Evolutionary conservation across 2,113 vertebrate genomes (phyloP).

Genomic region (Trichomycterus rosablanca): DNA sequence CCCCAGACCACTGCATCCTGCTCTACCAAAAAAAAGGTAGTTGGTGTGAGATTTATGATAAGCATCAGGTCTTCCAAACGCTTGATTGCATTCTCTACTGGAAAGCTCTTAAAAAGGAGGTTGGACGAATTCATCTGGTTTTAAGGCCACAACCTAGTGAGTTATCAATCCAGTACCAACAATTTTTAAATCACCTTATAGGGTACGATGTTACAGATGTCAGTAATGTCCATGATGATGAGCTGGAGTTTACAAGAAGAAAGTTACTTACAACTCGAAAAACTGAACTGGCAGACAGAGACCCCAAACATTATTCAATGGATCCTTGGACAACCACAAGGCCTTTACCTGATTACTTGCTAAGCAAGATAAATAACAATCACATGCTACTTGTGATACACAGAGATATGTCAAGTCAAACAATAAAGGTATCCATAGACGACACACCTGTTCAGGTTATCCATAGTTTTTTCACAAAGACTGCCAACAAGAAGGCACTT

Average conservation of each 20-base stretch:
- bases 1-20: conserved; percentile 86
- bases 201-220: conserved; percentile 94
- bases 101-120: conserved; percentile 81
- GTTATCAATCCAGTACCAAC: conserved; percentile 82
- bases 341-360: conserved; percentile 81
- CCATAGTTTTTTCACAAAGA: conserved; percentile 87
- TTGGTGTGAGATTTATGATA: conserved; percentile 96
- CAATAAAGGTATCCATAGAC: conserved; percentile 86
- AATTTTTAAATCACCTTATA: conserved; percentile 83
- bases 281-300: conserved; percentile 79
- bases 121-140: conserved; percentile 84
- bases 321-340: conserved; percentile 89
- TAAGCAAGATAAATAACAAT: conserved; percentile 77
- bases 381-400: conserved; percentile 87
- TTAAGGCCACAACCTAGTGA: conserved; percentile 71
- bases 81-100: conserved; percentile 93
- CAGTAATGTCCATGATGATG: conserved; percentile 94
- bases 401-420: conserved; percentile 83
- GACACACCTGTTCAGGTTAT: conserved; percentile 83
- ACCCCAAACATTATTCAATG: conserved; percentile 88
- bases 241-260: conserved; percentile 92
- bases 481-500: conserved; percentile 83
- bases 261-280: conserved; percentile 87
- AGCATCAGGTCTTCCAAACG: conserved; percentile 93
- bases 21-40: conserved; percentile 96